Evolutionary conservation across 2,797 vertebrate species (phyloP).

Genomic region (Acanthis flammea): DNA sequence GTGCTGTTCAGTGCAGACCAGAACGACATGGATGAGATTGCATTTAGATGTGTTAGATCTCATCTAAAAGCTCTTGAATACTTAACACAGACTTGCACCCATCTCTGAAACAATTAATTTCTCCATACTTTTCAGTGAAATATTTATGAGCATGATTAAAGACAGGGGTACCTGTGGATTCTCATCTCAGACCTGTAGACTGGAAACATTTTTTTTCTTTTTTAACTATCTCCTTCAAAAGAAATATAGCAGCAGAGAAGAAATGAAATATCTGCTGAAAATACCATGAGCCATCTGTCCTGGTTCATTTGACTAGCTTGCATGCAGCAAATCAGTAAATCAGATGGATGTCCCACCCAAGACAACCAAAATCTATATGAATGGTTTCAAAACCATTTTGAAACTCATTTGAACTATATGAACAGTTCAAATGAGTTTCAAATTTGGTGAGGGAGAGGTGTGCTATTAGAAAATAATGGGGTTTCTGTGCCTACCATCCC

Average conservation of each 20-base stretch:
- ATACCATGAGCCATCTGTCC: not conserved
- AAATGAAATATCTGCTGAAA: constrained; percentile 8
- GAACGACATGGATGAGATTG: not conserved
- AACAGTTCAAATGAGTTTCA: constrained; percentile 38
- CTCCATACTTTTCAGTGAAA: constrained; percentile 2
- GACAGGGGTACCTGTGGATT: not conserved
- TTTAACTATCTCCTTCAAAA: not conserved
- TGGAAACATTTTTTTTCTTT: not conserved
- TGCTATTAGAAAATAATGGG: constrained; percentile 51
- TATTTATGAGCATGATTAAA: not conserved
- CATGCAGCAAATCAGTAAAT: constrained; percentile 6
- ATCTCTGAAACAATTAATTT: constrained; percentile 8
- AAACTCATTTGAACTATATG: not conserved
- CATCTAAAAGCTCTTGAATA: constrained; percentile 23
- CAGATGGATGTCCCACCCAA: constrained; percentile 26
- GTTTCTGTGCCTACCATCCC: constrained; percentile 4
- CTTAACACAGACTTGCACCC: not conserved
- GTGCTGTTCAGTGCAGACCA: not conserved
- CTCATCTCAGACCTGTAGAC: not conserved
- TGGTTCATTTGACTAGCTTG: constrained; percentile 40
- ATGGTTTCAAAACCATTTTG: no score
- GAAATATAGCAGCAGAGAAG: not conserved
- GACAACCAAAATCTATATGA: not conserved
- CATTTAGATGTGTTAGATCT: not conserved
- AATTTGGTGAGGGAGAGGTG: not conserved